Conservation (phyloP, 1,140 invertebrate species). For the Popillia japonica region DNA sequence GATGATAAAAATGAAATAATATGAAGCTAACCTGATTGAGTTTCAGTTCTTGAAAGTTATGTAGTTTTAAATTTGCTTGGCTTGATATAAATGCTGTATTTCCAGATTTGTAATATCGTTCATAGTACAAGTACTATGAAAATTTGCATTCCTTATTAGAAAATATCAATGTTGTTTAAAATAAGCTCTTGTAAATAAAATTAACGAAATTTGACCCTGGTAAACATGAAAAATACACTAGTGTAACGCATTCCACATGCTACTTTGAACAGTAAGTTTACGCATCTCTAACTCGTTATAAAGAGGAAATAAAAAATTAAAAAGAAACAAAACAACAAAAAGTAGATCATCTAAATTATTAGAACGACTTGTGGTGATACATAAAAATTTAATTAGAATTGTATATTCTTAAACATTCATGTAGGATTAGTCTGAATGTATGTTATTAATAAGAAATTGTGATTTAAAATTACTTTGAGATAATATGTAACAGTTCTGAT, state of each 20-base stretch:
- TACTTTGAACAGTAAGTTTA: background rate
- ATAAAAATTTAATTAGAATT: background rate
- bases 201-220: too few relatives aligned
- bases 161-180: too few relatives aligned
- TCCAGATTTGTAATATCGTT: too few relatives aligned
- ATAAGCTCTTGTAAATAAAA: too few relatives aligned
- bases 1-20: too few relatives aligned
- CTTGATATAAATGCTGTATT: too few relatives aligned
- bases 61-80: too few relatives aligned
- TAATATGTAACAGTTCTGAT: slow-evolving; percentile 8
- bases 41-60: too few relatives aligned
- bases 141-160: too few relatives aligned
- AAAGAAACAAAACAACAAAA: background rate
- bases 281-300: slow-evolving; percentile 18
- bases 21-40: too few relatives aligned
- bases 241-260: background rate
- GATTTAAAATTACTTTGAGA: background rate
- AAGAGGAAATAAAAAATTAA: background rate
- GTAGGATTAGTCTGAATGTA: background rate
- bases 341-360: slow-evolving; percentile 17
- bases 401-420: slow-evolving; percentile 11
- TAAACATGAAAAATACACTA: too few relatives aligned
- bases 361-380: slow-evolving; percentile 4
- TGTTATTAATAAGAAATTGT: background rate
- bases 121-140: too few relatives aligned